A percentile compares a stretch with the other conserved stretches of the same genome.
Conservation (phyloP, 2,888 invertebrate genomes). For the Andrena fulva region DNA sequence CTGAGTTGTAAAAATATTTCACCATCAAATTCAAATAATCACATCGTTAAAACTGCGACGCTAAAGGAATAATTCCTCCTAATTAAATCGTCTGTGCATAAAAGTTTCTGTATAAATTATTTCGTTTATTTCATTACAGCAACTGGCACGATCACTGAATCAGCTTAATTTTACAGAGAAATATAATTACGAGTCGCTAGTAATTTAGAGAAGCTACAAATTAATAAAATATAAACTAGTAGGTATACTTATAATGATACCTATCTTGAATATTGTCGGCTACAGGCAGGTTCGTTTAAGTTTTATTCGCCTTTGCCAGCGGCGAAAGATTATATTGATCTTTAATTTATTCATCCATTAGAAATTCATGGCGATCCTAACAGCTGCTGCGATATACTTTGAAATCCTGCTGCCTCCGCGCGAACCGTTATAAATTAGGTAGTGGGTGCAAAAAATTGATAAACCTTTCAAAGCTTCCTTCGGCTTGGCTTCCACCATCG, state of each 20-base stretch:
- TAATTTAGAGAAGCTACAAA: too few species aligned
- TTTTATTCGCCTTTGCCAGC: not conserved
- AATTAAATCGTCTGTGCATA: too few species aligned
- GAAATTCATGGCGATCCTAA: constrained; percentile 20
- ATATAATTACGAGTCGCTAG: too few species aligned
- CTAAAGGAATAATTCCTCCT: too few species aligned
- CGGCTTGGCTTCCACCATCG: not conserved
- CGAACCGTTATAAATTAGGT: constrained; percentile 19
- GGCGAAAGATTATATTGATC: not conserved
- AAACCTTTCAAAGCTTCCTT: constrained; percentile 45
- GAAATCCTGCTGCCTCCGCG: not conserved
- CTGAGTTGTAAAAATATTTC: not conserved
- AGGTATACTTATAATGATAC: too few species aligned
- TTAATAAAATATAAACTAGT: too few species aligned
- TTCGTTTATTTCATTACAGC: too few species aligned
- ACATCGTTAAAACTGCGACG: not conserved
- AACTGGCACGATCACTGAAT: too few species aligned
- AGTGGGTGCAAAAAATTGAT: constrained; percentile 25
- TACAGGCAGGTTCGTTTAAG: too few species aligned
- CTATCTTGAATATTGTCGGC: too few species aligned
- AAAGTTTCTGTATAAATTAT: too few species aligned
- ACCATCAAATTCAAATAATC: not conserved
- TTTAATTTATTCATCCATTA: constrained; percentile 10
- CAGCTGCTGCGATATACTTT: not conserved
- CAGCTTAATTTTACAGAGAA: too few species aligned